Base-by-base conservation (phyloP, 2,113 vertebrate genomes). In the Elanoides forficatus region DNA sequence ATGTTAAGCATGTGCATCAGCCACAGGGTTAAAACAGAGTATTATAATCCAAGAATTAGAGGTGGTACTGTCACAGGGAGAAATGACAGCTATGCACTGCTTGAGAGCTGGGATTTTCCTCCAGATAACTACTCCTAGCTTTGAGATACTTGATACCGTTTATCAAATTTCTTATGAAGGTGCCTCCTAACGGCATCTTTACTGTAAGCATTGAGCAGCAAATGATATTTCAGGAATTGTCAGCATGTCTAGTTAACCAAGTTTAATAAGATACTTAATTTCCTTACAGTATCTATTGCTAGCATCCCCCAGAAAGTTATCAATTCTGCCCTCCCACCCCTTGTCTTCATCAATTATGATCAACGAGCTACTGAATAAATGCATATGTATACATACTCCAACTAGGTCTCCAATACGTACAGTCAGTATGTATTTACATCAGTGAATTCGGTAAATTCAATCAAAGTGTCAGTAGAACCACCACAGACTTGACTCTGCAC, bases 401-500 rank as follows among this genome's bases (percentile, higher is more conserved):
- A 11, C 5, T 0, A 82, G 92, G 85, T 81, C 93, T 94, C 93
- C 93, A 32, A 4, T 16, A 42, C 20, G 8, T 25, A 25, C 70
- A 65, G 93, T 95, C 95, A 96, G 71, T 23, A 90, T 1, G 8
- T 47, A 90, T 96, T 96, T 94, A 78, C 78, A 94, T 96, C 95
- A 97, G 79, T 9, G 45, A 50, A 26, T 29, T 26, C 21, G 2
- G 78, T 68, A 94, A 90, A 96, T 92, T 94, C 95, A 95, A 96
- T 94, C 87, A 84, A 87, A 73, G 78, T 88, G 95, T 90, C 95
- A 96, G 93, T 7, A 53, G 92, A 93, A 88, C 58, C 70, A 82
- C 92, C 84, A 36, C 91, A 73, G 25, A 72, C 95, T 96, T 93
- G 95, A 96, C 95, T 96, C 90, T 86, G 97, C 96, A 96, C 92